Evolutionary conservation across 2,797 vertebrate genomes (phyloP).

Genomic region (Semaprochilodus insignis): DNA sequence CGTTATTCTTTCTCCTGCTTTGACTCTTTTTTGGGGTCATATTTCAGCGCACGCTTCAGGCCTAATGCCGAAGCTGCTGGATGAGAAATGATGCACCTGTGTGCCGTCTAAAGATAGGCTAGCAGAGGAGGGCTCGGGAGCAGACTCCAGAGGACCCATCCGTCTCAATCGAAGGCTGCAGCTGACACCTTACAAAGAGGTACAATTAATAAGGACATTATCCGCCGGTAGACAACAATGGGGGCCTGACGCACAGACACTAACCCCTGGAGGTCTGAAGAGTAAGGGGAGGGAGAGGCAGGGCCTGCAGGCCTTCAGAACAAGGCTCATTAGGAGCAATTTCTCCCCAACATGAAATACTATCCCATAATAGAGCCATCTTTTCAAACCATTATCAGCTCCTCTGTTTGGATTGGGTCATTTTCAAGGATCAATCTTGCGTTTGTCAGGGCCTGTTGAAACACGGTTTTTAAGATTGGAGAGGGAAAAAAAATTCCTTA

Average conservation of each 20-base stretch:
- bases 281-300: constrained; percentile 65
- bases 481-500: constrained; percentile 42
- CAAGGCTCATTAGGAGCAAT: constrained; percentile 79
- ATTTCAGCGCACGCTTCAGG: constrained; percentile 49
- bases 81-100: constrained; percentile 76
- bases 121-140: constrained; percentile 75
- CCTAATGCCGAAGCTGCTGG: constrained; percentile 54
- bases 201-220: constrained; percentile 89
- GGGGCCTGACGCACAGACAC: constrained; percentile 82
- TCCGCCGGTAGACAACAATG: constrained; percentile 80
- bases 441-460: constrained; percentile 54
- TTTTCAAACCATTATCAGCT: constrained; percentile 66
- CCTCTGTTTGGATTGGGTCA: constrained; percentile 63
- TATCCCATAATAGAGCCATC: constrained; percentile 72
- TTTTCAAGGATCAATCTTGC: constrained; percentile 59
- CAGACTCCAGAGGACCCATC: constrained; percentile 81
- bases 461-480: constrained; percentile 45
- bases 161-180: constrained; percentile 84
- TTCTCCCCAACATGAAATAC: constrained; percentile 78
- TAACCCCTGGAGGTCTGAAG: constrained; percentile 80
- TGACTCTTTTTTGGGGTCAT: constrained; percentile 43
- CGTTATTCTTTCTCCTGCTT: constrained; percentile 20
- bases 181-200: constrained; percentile 83
- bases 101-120: constrained; percentile 74
- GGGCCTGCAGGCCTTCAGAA: constrained; percentile 76